Evolutionary conservation across 23 tunicate genomes (phyloP).

Genomic region (Styela clava): DNA sequence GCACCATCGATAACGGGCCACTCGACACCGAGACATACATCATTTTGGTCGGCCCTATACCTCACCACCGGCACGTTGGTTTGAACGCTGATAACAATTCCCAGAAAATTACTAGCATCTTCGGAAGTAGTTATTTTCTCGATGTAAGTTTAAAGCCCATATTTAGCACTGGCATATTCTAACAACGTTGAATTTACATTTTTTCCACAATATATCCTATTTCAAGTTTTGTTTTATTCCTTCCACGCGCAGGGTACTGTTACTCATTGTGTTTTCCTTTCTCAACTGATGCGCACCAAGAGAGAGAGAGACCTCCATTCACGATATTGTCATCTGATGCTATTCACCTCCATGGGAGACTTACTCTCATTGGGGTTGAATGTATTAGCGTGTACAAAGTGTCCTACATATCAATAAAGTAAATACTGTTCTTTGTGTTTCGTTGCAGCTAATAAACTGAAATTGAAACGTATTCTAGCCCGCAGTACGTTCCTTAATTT

Average conservation of each 20-base stretch:
- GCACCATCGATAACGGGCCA: slow-evolving; percentile 14
- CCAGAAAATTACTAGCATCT: too few relatives aligned
- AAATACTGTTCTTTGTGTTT: too few relatives aligned
- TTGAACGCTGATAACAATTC: too few relatives aligned
- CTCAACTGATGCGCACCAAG: neutral
- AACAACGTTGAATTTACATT: too few relatives aligned
- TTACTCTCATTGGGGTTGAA: neutral
- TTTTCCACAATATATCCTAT: neutral
- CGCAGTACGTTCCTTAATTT: too few relatives aligned
- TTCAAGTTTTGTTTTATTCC: neutral
- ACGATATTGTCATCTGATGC: neutral
- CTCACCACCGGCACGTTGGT: too few relatives aligned
- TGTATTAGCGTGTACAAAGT: neutral
- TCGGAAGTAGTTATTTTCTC: too few relatives aligned
- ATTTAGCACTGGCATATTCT: too few relatives aligned
- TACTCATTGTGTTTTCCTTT: neutral
- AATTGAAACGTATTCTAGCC: too few relatives aligned
- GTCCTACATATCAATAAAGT: neutral
- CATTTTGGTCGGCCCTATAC: neutral
- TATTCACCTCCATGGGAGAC: neutral
- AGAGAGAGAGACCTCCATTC: neutral
- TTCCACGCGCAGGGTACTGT: neutral
- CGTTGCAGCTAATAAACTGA: too few relatives aligned
- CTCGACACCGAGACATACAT: slow-evolving; percentile 13
- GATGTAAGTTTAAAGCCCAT: too few relatives aligned